Percentiles rank a stretch among this genome's conserved stretches.
These are phyloP conservation scores for Ectobius pallidus DNA, from an alignment of 2,888 invertebrate species.

Conservation along the genomic window DNA sequence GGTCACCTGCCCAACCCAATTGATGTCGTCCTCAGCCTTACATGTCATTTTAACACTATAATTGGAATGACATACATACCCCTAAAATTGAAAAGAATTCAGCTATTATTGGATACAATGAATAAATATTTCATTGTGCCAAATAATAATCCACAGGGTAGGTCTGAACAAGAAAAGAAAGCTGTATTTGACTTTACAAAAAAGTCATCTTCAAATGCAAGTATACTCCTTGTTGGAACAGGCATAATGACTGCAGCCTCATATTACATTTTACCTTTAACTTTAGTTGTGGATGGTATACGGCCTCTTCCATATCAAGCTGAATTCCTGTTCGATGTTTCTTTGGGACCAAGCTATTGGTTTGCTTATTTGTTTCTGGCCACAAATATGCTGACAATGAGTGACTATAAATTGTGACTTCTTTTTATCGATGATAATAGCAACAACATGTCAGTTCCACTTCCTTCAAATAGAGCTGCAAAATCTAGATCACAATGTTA, in stretches of 20 bases:
- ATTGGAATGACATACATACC: background rate
- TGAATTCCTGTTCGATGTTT: background rate
- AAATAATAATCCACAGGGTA: background rate
- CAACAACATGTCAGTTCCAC: background rate
- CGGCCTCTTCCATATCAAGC: background rate
- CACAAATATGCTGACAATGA: background rate
- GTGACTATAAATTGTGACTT: background rate
- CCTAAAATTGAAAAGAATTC: background rate
- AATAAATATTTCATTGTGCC: background rate
- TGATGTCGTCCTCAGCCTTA: background rate
- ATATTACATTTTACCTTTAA: too few species aligned
- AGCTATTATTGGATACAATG: background rate
- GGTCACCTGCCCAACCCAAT: background rate
- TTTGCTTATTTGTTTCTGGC: background rate
- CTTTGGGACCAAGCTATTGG: background rate
- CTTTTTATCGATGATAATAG: background rate
- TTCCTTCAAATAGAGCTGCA: conserved; percentile 1
- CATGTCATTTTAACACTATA: background rate
- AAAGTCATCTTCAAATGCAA: background rate
- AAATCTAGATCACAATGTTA: too few species aligned
- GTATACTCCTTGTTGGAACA: background rate
- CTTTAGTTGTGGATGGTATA: background rate
- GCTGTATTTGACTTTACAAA: background rate
- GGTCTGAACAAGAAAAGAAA: background rate
- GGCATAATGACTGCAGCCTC: background rate